Evolutionary conservation across 2,113 vertebrate genomes (phyloP).

Genomic region (Chloroceryle aenea): DNA sequence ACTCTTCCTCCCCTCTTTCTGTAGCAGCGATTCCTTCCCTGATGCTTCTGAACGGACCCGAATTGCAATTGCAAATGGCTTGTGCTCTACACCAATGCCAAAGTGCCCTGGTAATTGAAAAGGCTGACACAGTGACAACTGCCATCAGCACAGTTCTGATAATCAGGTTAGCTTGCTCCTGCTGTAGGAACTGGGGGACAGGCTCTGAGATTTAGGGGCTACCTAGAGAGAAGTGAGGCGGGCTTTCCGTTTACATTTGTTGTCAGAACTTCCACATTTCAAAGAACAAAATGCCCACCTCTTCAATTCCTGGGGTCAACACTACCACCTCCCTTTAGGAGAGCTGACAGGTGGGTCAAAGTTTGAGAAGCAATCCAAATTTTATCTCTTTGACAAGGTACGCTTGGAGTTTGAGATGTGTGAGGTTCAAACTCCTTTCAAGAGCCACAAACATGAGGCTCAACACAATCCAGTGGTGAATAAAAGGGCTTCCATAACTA

Average conservation of each 20-base stretch:
- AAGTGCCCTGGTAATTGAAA: conserved; percentile 45
- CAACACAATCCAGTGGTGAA: not conserved
- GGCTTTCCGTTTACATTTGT: conserved; percentile 11
- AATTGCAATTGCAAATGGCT: conserved; percentile 6
- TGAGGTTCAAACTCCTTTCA: not conserved
- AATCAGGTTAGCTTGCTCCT: not conserved
- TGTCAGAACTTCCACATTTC: not conserved
- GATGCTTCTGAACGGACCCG: not conserved
- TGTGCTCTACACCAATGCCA: not conserved
- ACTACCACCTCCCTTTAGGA: not conserved
- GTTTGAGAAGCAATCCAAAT: conserved; percentile 8
- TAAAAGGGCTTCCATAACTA: not conserved
- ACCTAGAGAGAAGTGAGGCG: not conserved
- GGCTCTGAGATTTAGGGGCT: not conserved
- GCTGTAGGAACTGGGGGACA: not conserved
- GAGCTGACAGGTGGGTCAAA: not conserved
- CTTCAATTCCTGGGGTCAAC: not conserved
- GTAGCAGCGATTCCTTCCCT: not conserved
- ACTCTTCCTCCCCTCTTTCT: not conserved
- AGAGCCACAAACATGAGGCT: not conserved
- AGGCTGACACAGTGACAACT: conserved; percentile 43
- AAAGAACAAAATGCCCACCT: not conserved
- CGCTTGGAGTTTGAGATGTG: not conserved
- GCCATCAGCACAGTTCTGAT: conserved; percentile 23
- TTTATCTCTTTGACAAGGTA: not conserved